Conservation (phyloP, 2,113 vertebrate genomes). For the Paramormyrops kingsleyae region DNA sequence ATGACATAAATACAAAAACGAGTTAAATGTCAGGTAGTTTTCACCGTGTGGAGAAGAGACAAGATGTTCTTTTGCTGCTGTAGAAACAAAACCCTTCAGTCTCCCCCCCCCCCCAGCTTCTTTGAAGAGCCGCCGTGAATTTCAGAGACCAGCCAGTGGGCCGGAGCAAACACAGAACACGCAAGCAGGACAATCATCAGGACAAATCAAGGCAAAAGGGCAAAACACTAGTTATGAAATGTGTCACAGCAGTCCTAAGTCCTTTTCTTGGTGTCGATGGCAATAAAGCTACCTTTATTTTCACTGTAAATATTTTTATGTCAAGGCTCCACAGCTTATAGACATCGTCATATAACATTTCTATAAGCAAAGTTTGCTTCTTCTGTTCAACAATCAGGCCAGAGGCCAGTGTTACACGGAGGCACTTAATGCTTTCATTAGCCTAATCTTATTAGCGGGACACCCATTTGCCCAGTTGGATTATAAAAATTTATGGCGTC, state of each 20-base stretch:
- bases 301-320: conserved; percentile 49
- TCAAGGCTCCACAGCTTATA: not conserved
- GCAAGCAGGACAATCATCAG: not conserved
- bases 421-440: conserved; percentile 4
- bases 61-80: conserved; percentile 28
- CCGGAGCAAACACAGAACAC: not conserved
- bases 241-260: conserved; percentile 29
- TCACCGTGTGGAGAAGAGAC: not conserved
- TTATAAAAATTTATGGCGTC: conserved; percentile 37
- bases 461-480: conserved; percentile 15
- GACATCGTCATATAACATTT: not conserved
- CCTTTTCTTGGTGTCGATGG: conserved; percentile 11
- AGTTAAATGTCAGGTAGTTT: not conserved
- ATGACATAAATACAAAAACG: not conserved
- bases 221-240: conserved; percentile 30
- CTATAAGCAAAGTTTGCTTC: not conserved
- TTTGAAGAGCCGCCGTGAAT: not conserved
- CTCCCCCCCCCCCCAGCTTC: not conserved
- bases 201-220: not conserved
- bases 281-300: conserved; percentile 31
- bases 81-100: conserved; percentile 11
- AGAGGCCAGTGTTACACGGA: not conserved
- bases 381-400: not conserved
- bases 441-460: conserved; percentile 13
- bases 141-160: not conserved